These are phyloP conservation scores for Anarrhichthys ocellatus DNA, from an alignment of 2,113 vertebrate genomes.

Conservation along the genomic window DNA sequence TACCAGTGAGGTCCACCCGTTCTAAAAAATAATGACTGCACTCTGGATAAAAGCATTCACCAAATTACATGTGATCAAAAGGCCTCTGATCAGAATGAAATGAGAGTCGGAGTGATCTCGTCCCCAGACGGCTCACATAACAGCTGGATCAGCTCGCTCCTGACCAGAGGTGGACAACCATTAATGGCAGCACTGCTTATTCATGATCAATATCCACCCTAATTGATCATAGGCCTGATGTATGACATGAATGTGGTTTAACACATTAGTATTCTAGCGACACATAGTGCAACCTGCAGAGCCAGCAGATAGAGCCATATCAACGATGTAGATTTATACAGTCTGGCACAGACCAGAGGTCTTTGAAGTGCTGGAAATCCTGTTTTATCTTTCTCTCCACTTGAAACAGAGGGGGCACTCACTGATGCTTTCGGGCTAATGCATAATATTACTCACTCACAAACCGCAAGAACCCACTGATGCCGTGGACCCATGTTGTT, in stretches of 20 bases:
- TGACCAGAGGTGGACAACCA: slow-evolving; percentile 41
- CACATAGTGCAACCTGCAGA: slow-evolving; percentile 47
- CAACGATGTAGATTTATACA: slow-evolving; percentile 61
- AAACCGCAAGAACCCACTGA: slow-evolving; percentile 39
- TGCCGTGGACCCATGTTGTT: slow-evolving; percentile 39
- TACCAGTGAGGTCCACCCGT: background rate
- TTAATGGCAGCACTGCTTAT: slow-evolving; percentile 38
- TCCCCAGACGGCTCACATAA: slow-evolving; percentile 41
- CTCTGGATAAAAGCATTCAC: slow-evolving; percentile 35
- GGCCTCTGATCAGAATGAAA: slow-evolving; percentile 49
- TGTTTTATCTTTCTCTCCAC: slow-evolving; percentile 49
- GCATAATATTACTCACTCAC: slow-evolving; percentile 37
- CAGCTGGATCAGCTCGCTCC: slow-evolving; percentile 48
- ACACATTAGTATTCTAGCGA: slow-evolving; percentile 70
- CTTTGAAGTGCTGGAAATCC: slow-evolving; percentile 63
- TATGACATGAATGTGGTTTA: slow-evolving; percentile 60
- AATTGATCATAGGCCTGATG: slow-evolving; percentile 66
- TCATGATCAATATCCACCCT: slow-evolving; percentile 63
- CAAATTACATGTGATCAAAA: slow-evolving; percentile 47
- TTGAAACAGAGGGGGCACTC: slow-evolving; percentile 29
- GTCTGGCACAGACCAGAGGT: slow-evolving; percentile 52
- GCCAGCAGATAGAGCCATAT: slow-evolving; percentile 46
- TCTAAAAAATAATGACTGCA: slow-evolving; percentile 14
- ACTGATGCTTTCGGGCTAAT: slow-evolving; percentile 52
- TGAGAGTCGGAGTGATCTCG: slow-evolving; percentile 29